These are phyloP conservation scores for Platycheirus albimanus DNA, from an alignment of 2,888 invertebrate genomes.

Conservation along the genomic window DNA sequence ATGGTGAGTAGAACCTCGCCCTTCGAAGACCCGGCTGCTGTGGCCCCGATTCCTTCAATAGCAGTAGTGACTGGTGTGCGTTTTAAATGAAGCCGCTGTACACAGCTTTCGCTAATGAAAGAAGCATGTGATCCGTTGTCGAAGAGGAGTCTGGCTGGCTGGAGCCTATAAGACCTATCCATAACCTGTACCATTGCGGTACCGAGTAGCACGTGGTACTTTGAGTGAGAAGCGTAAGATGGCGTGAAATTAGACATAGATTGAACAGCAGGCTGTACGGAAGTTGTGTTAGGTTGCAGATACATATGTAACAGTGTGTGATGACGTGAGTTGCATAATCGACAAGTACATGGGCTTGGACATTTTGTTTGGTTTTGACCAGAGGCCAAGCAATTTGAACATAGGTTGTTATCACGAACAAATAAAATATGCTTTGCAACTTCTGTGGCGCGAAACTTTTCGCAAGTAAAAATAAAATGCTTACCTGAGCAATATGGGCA, in stretches of 20 bases:
- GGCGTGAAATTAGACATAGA: too few species aligned
- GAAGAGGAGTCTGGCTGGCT: conserved; percentile 30
- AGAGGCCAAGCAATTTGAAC: too few species aligned
- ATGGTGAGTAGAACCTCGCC: conserved; percentile 31
- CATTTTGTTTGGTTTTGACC: neutral
- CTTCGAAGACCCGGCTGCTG: conserved; percentile 27
- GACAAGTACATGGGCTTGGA: too few species aligned
- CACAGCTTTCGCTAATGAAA: conserved; percentile 49
- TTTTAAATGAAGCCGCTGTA: conserved; percentile 49
- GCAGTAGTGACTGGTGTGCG: conserved; percentile 25
- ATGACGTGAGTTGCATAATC: too few species aligned
- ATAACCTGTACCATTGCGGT: conserved; percentile 27
- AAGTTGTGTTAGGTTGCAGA: too few species aligned
- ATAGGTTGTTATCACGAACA: conserved; percentile 22
- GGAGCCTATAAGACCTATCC: neutral
- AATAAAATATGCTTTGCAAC: neutral
- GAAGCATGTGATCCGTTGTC: conserved; percentile 56
- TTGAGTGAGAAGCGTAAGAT: neutral
- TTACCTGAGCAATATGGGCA: conserved; percentile 14
- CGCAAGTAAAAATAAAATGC: conserved; percentile 20
- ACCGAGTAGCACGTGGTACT: conserved; percentile 19
- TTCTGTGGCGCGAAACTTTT: conserved; percentile 26
- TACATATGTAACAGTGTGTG: too few species aligned
- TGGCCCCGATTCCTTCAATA: conserved; percentile 52
- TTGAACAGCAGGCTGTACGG: too few species aligned